phyloP scores from a whole-genome alignment of 1,140 invertebrate genomes.

The Bombus impatiens region DNA sequence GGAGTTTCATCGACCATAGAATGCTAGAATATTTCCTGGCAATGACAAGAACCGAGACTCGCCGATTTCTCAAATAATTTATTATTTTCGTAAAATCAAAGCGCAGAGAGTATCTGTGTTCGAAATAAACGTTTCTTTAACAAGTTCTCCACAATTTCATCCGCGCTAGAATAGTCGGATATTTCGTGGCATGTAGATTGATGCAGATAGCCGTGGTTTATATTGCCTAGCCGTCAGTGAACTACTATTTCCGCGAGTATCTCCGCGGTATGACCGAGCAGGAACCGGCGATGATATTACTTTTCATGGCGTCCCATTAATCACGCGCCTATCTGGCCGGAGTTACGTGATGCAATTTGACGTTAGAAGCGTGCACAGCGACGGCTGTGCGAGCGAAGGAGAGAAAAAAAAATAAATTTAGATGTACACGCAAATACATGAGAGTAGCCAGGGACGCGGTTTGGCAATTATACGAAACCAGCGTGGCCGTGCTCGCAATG shows the following conservation, averaged over 20 bases:
- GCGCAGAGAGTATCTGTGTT: background rate
- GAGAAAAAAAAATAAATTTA: no score
- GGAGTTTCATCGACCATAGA: no score
- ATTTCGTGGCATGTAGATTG: constrained; percentile 29
- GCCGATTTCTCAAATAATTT: background rate
- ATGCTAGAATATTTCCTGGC: no score
- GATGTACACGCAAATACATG: background rate
- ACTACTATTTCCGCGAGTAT: constrained; percentile 34
- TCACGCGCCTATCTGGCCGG: constrained; percentile 33
- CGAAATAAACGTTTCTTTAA: background rate
- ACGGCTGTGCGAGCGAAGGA: no score
- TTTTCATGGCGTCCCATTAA: constrained; percentile 44
- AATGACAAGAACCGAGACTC: background rate
- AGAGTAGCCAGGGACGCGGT: no score
- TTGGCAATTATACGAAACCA: background rate
- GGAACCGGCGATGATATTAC: constrained; percentile 42
- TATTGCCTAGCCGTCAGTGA: constrained; percentile 22
- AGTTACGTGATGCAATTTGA: constrained; percentile 35
- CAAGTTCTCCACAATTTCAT: constrained; percentile 10
- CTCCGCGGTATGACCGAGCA: constrained; percentile 30
- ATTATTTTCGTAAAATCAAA: background rate
- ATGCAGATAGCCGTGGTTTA: constrained; percentile 28
- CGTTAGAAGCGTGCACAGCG: background rate
- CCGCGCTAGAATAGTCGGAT: background rate
- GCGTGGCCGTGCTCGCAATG: background rate